These are phyloP conservation scores for Diarsia brunnea DNA, from an alignment of 2,888 invertebrate genomes.

Conservation along the genomic window DNA sequence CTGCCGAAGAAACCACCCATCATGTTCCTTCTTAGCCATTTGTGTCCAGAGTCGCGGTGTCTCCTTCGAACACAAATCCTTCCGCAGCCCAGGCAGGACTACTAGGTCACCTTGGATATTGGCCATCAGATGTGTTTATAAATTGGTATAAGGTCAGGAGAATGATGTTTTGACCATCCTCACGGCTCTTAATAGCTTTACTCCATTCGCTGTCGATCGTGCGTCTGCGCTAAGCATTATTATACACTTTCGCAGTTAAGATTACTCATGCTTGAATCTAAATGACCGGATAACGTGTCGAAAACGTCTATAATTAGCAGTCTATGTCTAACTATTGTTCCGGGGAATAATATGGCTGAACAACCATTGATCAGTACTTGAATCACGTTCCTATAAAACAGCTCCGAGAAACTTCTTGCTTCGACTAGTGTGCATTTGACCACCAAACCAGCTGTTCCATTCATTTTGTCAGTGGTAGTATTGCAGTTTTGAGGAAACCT, in stretches of 20 bases:
- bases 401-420: neutral
- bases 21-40: too few relatives aligned
- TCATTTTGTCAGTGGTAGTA: too few relatives aligned
- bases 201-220: neutral
- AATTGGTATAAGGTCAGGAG: too few relatives aligned
- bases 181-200: neutral
- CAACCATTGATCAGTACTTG: slow-evolving; percentile 33
- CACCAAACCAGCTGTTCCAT: too few relatives aligned
- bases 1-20: too few relatives aligned
- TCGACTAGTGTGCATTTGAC: neutral
- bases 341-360: slow-evolving; percentile 27
- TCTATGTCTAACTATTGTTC: slow-evolving; percentile 35
- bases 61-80: too few relatives aligned
- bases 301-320: slow-evolving; percentile 55
- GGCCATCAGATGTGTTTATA: too few relatives aligned
- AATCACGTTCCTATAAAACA: slow-evolving; percentile 31
- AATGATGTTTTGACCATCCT: too few relatives aligned
- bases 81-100: too few relatives aligned
- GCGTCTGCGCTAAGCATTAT: slow-evolving; percentile 19
- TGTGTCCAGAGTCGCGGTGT: too few relatives aligned
- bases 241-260: slow-evolving; percentile 55
- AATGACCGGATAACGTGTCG: slow-evolving; percentile 55
- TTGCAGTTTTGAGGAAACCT: too few relatives aligned
- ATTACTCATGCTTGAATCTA: slow-evolving; percentile 60
- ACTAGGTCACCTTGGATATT: too few relatives aligned